These are phyloP conservation scores for Erebia palarica DNA, from an alignment of 2,888 invertebrate genomes.

Conservation along the genomic window DNA sequence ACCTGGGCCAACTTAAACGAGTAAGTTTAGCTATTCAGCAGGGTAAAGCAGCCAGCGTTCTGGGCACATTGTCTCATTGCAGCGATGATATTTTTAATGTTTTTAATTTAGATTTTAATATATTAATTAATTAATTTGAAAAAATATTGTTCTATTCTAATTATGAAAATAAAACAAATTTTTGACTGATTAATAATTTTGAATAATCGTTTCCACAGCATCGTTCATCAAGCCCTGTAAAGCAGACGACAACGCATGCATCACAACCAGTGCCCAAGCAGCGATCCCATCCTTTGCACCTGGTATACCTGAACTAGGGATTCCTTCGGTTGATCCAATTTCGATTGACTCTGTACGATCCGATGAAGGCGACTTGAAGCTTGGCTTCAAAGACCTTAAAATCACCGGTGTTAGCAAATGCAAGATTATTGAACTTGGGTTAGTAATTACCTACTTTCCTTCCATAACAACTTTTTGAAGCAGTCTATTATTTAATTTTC, in stretches of 20 bases:
- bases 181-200: background rate
- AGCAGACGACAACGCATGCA: conserved; percentile 45
- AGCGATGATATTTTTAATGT: too few relatives aligned
- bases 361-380: conserved; percentile 43
- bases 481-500: too few relatives aligned
- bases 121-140: too few relatives aligned
- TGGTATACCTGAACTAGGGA: conserved; percentile 45
- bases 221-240: conserved; percentile 51
- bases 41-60: too few relatives aligned
- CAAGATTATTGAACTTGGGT: conserved; percentile 47
- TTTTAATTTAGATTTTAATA: too few relatives aligned
- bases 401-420: conserved; percentile 44
- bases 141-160: too few relatives aligned
- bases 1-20: too few relatives aligned
- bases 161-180: too few relatives aligned
- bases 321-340: conserved; percentile 47
- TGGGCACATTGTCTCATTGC: too few relatives aligned
- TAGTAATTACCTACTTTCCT: conserved; percentile 40
- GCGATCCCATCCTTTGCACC: conserved; percentile 41
- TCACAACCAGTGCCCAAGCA: conserved; percentile 42
- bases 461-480: too few relatives aligned
- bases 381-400: conserved; percentile 44
- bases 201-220: conserved; percentile 38
- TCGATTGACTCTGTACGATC: conserved; percentile 40
- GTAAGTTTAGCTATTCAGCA: too few relatives aligned